Evolutionary conservation across 2,888 invertebrate genomes (phyloP).

Genomic region (Caenorhabditis sulstoni): DNA sequence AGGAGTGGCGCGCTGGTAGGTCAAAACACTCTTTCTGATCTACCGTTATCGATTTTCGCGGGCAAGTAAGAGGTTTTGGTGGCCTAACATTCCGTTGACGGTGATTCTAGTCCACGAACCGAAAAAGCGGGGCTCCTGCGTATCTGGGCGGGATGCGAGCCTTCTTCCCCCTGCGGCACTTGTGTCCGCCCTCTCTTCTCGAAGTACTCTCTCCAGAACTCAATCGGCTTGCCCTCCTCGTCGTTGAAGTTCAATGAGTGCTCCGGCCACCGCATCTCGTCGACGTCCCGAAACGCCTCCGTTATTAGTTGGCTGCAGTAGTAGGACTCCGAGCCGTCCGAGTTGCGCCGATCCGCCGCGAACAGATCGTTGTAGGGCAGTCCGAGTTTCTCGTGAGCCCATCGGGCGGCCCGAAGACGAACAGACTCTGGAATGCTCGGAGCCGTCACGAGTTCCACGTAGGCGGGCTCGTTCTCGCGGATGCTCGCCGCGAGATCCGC

Average conservation of each 20-base stretch:
- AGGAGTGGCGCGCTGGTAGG: background rate
- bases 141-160: conserved; percentile 64
- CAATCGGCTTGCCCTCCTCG: conserved; percentile 57
- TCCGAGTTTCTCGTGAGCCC: conserved; percentile 35
- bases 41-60: too few relatives aligned
- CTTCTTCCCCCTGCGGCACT: conserved; percentile 63
- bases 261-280: conserved; percentile 62
- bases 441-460: conserved; percentile 36
- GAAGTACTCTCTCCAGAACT: conserved; percentile 73
- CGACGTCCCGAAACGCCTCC: conserved; percentile 46
- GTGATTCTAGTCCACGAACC: too few relatives aligned
- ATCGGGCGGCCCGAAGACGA: conserved; percentile 8
- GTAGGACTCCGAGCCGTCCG: conserved; percentile 55
- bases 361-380: conserved; percentile 69
- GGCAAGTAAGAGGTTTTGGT: too few relatives aligned
- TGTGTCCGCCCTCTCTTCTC: conserved; percentile 36
- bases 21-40: background rate
- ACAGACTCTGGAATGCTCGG: background rate
- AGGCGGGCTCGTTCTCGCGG: conserved; percentile 39
- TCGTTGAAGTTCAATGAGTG: conserved; percentile 70
- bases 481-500: conserved; percentile 41
- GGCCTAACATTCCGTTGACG: too few relatives aligned
- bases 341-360: conserved; percentile 53
- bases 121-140: conserved; percentile 30
- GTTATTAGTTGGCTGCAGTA: conserved; percentile 70